Percentiles rank a stretch among this genome's conserved stretches.
Evolutionary conservation across 1,140 invertebrate species (phyloP).

Genomic region (Leptopilina boulardi): DNA sequence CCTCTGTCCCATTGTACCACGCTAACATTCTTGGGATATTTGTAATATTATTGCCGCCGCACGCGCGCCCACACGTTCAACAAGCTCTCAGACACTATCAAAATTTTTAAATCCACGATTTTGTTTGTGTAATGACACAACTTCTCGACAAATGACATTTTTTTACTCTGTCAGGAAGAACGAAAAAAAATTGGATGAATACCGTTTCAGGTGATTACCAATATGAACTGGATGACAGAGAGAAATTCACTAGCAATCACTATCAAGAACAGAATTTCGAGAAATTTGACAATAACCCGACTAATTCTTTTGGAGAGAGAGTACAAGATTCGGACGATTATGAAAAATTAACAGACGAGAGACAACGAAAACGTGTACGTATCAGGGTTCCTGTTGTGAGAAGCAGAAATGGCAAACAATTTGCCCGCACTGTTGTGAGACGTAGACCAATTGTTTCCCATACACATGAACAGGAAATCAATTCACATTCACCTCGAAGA

Average conservation of each 20-base stretch:
- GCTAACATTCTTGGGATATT: constrained; percentile 54
- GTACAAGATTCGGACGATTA: constrained; percentile 40
- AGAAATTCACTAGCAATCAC: constrained; percentile 37
- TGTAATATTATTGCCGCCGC: constrained; percentile 66
- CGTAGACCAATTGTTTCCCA: constrained; percentile 64
- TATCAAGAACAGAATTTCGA: constrained; percentile 36
- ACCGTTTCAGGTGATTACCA: constrained; percentile 69
- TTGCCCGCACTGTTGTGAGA: constrained; percentile 70
- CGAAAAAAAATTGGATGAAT: constrained; percentile 47
- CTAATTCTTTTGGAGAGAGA: not conserved
- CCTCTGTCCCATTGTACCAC: constrained; percentile 45
- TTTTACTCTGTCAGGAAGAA: constrained; percentile 35
- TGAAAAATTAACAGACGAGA: constrained; percentile 52
- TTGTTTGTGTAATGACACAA: too few species aligned
- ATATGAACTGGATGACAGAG: constrained; percentile 46
- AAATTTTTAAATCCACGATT: not conserved
- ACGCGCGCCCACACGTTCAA: constrained; percentile 75
- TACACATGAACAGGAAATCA: constrained; percentile 48
- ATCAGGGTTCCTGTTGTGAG: constrained; percentile 68
- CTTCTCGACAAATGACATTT: too few species aligned
- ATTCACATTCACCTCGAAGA: constrained; percentile 58
- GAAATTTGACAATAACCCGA: not conserved
- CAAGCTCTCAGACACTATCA: constrained; percentile 54
- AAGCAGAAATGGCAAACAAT: constrained; percentile 62
- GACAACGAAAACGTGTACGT: constrained; percentile 63